These are phyloP conservation scores for Mycteria americana DNA, from an alignment of 2,797 vertebrate genomes.

Conservation along the genomic window DNA sequence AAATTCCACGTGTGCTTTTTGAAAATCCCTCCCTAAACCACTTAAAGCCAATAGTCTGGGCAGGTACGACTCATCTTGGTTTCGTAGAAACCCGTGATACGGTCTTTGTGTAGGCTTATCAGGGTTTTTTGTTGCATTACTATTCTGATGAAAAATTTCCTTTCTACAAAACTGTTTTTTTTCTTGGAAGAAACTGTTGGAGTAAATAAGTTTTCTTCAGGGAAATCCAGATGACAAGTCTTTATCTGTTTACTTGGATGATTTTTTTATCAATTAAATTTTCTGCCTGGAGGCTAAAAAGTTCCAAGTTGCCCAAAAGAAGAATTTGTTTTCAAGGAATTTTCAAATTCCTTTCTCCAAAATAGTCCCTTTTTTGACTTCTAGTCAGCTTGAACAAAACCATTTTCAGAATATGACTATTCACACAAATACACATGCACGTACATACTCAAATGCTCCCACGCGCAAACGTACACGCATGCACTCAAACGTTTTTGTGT, in stretches of 20 bases:
- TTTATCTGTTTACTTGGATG: background rate
- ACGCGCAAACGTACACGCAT: fast-evolving
- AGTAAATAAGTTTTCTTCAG: background rate
- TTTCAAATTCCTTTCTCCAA: background rate
- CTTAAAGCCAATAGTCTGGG: background rate
- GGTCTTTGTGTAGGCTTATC: background rate
- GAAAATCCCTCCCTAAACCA: background rate
- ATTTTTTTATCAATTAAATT: background rate
- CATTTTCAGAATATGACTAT: background rate
- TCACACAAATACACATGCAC: background rate
- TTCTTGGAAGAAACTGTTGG: background rate
- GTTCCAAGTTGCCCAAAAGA: background rate
- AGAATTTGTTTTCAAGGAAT: background rate
- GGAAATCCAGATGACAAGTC: background rate
- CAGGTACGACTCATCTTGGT: background rate
- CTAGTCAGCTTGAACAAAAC: background rate
- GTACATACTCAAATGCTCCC: background rate
- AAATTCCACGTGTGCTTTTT: background rate
- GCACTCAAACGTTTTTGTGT: background rate
- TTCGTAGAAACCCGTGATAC: background rate
- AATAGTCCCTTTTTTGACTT: background rate
- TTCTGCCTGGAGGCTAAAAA: background rate
- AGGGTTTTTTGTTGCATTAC: background rate
- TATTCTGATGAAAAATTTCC: background rate
- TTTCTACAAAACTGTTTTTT: background rate